Evolutionary conservation across 1,140 invertebrate species (phyloP).

Genomic region (Harlomillsia oculata): DNA sequence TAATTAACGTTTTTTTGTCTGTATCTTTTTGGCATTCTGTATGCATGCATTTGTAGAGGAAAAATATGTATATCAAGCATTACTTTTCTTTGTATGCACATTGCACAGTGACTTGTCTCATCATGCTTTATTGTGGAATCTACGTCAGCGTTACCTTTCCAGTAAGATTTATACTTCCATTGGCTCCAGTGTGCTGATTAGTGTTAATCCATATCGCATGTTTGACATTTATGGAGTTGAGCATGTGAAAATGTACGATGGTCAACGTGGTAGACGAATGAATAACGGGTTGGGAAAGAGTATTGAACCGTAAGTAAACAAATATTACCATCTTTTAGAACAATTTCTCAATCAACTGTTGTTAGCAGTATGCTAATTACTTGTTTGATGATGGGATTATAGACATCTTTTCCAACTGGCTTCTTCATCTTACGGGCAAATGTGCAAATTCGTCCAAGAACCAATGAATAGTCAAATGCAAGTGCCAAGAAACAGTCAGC

Average conservation of each 20-base stretch:
- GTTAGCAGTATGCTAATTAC: background rate
- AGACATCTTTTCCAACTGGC: conserved; percentile 73
- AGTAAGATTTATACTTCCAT: conserved; percentile 66
- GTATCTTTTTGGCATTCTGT: too few species aligned
- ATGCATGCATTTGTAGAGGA: too few species aligned
- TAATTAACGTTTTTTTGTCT: too few species aligned
- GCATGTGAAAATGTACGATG: conserved; percentile 87
- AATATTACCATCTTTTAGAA: background rate
- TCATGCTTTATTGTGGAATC: conserved; percentile 80
- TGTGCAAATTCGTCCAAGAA: conserved; percentile 49
- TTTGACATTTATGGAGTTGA: conserved; percentile 92
- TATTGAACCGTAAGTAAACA: conserved; percentile 61
- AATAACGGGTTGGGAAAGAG: conserved; percentile 71
- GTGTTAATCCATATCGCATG: conserved; percentile 94
- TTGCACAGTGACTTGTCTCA: conserved; percentile 69
- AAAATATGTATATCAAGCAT: too few species aligned
- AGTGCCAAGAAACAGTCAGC: too few species aligned
- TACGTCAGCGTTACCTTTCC: conserved; percentile 51
- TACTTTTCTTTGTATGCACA: too few species aligned
- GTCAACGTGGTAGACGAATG: too few species aligned
- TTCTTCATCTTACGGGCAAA: conserved; percentile 73
- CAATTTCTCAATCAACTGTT: background rate
- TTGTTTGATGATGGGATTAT: background rate
- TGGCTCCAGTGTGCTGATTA: conserved; percentile 79
- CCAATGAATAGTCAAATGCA: conserved; percentile 22